A percentile compares a stretch with the other conserved stretches of the same genome.
Evolutionary conservation across 35 echinoderm and acorn worm species (phyloP).

Genomic region (Chiridota heheva): DNA sequence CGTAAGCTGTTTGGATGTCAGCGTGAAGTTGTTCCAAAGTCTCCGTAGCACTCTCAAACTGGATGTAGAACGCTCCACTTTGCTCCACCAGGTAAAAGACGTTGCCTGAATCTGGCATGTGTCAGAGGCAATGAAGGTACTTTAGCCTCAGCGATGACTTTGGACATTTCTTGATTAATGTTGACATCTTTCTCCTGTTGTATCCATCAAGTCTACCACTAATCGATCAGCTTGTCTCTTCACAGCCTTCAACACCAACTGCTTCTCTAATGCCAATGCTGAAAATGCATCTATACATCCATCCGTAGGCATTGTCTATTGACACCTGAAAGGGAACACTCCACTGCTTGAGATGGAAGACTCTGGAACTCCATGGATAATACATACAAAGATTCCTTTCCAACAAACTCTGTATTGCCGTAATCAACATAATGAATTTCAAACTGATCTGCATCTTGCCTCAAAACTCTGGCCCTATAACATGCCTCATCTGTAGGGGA

Average conservation of each 20-base stretch:
- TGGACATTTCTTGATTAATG: slow-evolving; percentile 23
- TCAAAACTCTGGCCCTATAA: slow-evolving; percentile 75
- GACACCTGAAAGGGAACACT: slow-evolving; percentile 63
- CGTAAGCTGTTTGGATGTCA: slow-evolving; percentile 41
- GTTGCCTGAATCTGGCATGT: slow-evolving; percentile 26
- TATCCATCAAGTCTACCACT: slow-evolving; percentile 41
- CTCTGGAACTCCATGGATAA: slow-evolving; percentile 19
- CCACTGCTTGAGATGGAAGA: slow-evolving; percentile 65
- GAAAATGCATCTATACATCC: slow-evolving; percentile 41
- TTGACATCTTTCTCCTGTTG: slow-evolving; percentile 48
- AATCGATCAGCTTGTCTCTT: slow-evolving; percentile 29
- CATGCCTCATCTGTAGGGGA: slow-evolving; percentile 63
- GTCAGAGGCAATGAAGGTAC: background rate
- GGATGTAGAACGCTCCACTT: slow-evolving; percentile 47
- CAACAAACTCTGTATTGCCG: slow-evolving; percentile 61
- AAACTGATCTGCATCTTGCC: slow-evolving; percentile 1
- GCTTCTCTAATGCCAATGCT: slow-evolving; percentile 51
- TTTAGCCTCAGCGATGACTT: slow-evolving; percentile 48
- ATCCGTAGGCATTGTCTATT: slow-evolving; percentile 12
- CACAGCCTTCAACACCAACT: slow-evolving; percentile 44
- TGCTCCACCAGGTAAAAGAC: slow-evolving; percentile 73
- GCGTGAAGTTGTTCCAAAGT: slow-evolving; percentile 30
- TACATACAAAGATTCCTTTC: slow-evolving; percentile 4
- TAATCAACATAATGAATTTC: slow-evolving; percentile 78
- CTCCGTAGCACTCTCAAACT: slow-evolving; percentile 45